Evolutionary conservation across 2,888 invertebrate species (phyloP).

Genomic region (Tridacna crocea): DNA sequence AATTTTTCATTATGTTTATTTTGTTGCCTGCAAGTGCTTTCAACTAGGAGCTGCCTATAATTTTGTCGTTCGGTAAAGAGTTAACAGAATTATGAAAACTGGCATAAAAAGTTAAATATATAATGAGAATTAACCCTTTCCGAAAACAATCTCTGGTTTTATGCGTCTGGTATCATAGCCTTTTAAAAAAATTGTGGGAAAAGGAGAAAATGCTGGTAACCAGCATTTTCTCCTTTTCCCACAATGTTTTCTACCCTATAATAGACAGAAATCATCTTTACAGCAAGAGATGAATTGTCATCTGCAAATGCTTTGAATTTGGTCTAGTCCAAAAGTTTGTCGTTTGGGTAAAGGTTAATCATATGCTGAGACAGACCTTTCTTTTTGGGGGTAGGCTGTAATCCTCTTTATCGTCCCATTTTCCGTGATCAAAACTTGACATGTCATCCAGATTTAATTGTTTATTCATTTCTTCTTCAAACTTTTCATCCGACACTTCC

Average conservation of each 20-base stretch:
- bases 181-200: neutral
- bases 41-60: too few species aligned
- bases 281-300: too few species aligned
- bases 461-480: slow-evolving; percentile 52
- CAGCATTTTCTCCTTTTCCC: slow-evolving; percentile 9
- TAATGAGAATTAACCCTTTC: neutral
- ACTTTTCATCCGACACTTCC: slow-evolving; percentile 44
- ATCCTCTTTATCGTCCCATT: slow-evolving; percentile 19
- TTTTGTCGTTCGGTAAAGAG: too few species aligned
- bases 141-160: neutral
- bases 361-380: neutral
- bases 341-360: too few species aligned
- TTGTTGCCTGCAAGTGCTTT: too few species aligned
- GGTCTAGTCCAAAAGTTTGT: too few species aligned
- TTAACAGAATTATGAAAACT: too few species aligned
- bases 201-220: neutral
- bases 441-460: slow-evolving; percentile 31
- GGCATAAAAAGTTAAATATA: too few species aligned
- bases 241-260: neutral
- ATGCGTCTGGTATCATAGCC: neutral
- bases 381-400: slow-evolving; percentile 16
- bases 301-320: too few species aligned
- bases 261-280: too few species aligned
- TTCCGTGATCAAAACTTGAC: slow-evolving; percentile 8
- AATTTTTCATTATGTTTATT: too few species aligned